These are phyloP conservation scores for Sinodicranocentrus sp. DNA, from an alignment of 2,888 invertebrate genomes.

Conservation along the genomic window DNA sequence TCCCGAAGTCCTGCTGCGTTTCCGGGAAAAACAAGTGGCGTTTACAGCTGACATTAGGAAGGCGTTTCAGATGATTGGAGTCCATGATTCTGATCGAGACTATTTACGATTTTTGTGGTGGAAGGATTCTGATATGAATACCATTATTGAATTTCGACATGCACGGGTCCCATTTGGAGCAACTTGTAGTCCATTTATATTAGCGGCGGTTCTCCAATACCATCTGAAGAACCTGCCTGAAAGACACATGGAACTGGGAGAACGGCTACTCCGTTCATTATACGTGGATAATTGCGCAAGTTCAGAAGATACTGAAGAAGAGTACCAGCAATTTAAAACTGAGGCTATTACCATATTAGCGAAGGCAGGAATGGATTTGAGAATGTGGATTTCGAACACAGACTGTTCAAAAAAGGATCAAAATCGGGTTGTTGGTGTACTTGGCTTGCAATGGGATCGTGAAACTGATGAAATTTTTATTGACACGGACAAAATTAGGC, in stretches of 20 bases:
- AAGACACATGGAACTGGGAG: not conserved
- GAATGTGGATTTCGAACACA: too few relatives aligned
- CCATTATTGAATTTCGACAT: not conserved
- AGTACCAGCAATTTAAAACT: not conserved
- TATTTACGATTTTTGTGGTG: slow-evolving; percentile 63
- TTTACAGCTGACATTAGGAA: slow-evolving; percentile 67
- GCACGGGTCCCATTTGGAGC: slow-evolving; percentile 26
- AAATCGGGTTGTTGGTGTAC: not conserved
- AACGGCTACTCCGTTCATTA: not conserved
- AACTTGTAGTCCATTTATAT: slow-evolving; percentile 18
- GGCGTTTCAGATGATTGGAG: slow-evolving; percentile 52
- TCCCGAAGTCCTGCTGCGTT: not conserved
- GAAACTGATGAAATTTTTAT: slow-evolving; percentile 10
- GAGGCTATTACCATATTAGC: not conserved
- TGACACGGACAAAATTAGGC: not conserved
- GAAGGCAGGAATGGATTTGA: slow-evolving; percentile 15
- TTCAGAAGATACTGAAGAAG: slow-evolving; percentile 11
- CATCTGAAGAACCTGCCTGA: not conserved
- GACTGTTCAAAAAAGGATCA: not conserved
- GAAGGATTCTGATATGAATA: not conserved
- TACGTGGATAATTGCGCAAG: slow-evolving; percentile 28
- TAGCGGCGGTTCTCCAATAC: slow-evolving; percentile 4
- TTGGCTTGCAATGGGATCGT: slow-evolving; percentile 30
- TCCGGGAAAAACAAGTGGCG: slow-evolving; percentile 47
- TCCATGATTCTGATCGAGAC: slow-evolving; percentile 37